A percentile compares a stretch with the other conserved stretches of the same genome.
phyloP scores from a whole-genome alignment of 2,797 vertebrate species.

The Leptatherina wallacei region DNA sequence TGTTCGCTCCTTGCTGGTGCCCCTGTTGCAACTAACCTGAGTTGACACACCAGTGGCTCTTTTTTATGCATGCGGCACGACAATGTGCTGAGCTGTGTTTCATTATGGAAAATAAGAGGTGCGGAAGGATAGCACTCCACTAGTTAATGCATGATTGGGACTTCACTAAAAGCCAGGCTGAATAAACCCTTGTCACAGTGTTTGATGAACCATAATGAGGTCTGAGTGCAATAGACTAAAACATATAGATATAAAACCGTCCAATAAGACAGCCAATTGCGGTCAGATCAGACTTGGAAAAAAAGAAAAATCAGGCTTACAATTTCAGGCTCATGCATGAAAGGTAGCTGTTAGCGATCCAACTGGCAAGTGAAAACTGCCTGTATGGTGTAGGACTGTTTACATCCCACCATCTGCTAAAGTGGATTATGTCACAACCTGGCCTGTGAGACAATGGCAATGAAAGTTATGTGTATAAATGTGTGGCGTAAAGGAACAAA shows the following conservation, averaged over 20 bases:
- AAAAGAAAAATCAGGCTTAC: constrained; percentile 16
- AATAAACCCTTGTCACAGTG: constrained; percentile 55
- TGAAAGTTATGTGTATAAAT: too few species aligned
- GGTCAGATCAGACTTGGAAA: constrained; percentile 38
- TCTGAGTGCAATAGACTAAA: constrained; percentile 65
- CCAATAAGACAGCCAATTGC: constrained; percentile 35
- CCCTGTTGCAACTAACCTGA: constrained; percentile 54
- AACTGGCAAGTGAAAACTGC: too few species aligned
- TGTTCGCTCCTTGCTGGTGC: not conserved
- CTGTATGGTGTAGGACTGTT: not conserved
- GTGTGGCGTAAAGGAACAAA: too few species aligned
- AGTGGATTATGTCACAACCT: too few species aligned
- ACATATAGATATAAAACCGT: constrained; percentile 58
- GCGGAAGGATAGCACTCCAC: constrained; percentile 55
- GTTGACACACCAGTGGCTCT: constrained; percentile 49
- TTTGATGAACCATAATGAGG: constrained; percentile 71
- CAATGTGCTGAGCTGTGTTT: constrained; percentile 76
- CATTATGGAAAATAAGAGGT: constrained; percentile 76
- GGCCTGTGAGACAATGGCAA: too few species aligned
- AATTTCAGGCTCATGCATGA: constrained; percentile 25
- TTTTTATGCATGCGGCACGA: constrained; percentile 63
- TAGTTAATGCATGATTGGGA: constrained; percentile 59
- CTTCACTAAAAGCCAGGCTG: constrained; percentile 61
- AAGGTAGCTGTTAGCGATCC: constrained; percentile 7
- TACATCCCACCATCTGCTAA: not conserved